Percentiles rank a stretch among this genome's conserved stretches.
phyloP scores from a whole-genome alignment of 2,888 invertebrate genomes.

The Rhamnusium bicolor region DNA sequence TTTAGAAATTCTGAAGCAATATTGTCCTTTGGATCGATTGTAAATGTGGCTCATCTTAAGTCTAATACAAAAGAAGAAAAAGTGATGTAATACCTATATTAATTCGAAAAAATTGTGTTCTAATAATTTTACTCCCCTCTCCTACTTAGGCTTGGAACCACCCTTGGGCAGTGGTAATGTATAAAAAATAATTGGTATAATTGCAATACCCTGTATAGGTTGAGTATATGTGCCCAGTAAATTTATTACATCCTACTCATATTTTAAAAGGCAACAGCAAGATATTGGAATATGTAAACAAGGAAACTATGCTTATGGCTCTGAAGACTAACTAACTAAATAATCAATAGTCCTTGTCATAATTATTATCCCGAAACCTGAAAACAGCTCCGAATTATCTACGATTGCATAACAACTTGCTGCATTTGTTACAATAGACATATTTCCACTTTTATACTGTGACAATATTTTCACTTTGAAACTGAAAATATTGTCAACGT shows the following conservation, averaged over 20 bases:
- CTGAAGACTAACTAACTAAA: conserved; percentile 28
- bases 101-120: too few relatives aligned
- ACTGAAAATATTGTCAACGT: not conserved
- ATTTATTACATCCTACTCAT: conserved; percentile 37
- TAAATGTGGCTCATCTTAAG: too few relatives aligned
- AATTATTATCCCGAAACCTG: conserved; percentile 27
- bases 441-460: too few relatives aligned
- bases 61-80: too few relatives aligned
- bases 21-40: too few relatives aligned
- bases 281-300: conserved; percentile 3
- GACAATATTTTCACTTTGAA: not conserved
- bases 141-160: not conserved
- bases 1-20: too few relatives aligned
- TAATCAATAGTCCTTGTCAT: conserved; percentile 10
- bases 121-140: too few relatives aligned
- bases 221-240: conserved; percentile 37
- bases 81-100: too few relatives aligned
- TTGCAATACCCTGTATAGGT: not conserved
- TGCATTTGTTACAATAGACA: too few relatives aligned
- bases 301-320: conserved; percentile 13
- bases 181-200: not conserved
- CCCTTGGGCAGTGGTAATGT: not conserved
- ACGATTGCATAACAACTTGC: too few relatives aligned
- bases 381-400: not conserved
- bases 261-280: not conserved